These are phyloP conservation scores for Pseudomyrmex dendroicus DNA, from an alignment of 1,140 invertebrate species.

Conservation along the genomic window DNA sequence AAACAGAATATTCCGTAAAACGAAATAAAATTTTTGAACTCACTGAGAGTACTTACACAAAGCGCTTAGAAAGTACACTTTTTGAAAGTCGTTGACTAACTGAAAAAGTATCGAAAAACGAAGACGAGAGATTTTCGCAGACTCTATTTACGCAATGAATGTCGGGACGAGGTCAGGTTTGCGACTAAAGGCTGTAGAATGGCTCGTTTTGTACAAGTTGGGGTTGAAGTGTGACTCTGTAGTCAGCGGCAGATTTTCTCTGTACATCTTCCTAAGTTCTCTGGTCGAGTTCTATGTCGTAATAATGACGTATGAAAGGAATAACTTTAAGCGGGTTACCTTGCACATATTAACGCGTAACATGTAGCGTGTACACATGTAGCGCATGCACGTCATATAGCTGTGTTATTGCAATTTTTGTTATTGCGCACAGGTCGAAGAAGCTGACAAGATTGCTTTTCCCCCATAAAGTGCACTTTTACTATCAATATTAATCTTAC, in stretches of 20 bases:
- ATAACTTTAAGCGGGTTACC: constrained; percentile 10
- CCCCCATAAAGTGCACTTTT: not conserved
- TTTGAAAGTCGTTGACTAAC: not conserved
- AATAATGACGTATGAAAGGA: constrained; percentile 46
- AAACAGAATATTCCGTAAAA: constrained; percentile 2
- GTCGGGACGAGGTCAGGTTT: constrained; percentile 27
- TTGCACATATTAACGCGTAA: not conserved
- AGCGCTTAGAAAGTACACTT: not conserved
- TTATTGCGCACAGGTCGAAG: not conserved
- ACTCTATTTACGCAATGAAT: constrained; percentile 40
- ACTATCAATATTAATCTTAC: constrained; percentile 42
- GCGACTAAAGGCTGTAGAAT: constrained; percentile 40
- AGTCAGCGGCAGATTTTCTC: constrained; percentile 36
- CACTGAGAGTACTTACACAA: not conserved
- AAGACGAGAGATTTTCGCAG: constrained; percentile 21
- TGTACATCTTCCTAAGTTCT: constrained; percentile 32
- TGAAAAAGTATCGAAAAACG: constrained; percentile 31
- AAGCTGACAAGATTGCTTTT: not conserved
- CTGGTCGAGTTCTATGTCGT: not conserved
- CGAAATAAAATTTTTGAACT: constrained; percentile 2
- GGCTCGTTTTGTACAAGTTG: constrained; percentile 19
- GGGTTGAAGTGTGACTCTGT: constrained; percentile 11
- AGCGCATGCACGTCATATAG: no score
- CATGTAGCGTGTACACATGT: not conserved
- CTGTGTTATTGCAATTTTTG: not conserved